A percentile compares a stretch with the other conserved stretches of the same genome.
phyloP scores from a whole-genome alignment of 2,888 invertebrate species.

The Tholera decimalis region DNA sequence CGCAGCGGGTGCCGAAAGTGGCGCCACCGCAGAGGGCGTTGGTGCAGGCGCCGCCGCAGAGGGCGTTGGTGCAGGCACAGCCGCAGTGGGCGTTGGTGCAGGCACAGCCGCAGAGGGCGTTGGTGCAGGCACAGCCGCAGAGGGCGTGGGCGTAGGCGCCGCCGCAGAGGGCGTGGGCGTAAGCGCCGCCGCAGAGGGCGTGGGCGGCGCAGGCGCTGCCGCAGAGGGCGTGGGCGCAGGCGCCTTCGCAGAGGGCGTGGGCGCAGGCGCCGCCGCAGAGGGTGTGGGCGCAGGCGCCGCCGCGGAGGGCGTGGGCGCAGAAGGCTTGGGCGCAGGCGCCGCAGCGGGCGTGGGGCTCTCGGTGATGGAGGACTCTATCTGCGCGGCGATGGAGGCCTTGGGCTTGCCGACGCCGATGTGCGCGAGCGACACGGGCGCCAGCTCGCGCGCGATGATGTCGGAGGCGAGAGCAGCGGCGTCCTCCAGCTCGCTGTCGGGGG shows the following conservation, averaged over 20 bases:
- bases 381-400: conserved; percentile 82
- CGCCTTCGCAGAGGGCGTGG: conserved; percentile 79
- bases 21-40: no score
- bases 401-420: conserved; percentile 86
- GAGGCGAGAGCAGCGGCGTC: conserved; percentile 88
- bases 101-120: no score
- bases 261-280: conserved; percentile 61
- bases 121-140: no score
- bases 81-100: no score
- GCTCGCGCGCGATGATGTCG: conserved; percentile 88
- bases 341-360: conserved; percentile 71
- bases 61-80: no score
- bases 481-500: conserved; percentile 89
- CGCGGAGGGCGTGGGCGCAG: conserved; percentile 45
- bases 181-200: no score
- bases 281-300: conserved; percentile 71
- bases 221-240: no score
- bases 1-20: no score
- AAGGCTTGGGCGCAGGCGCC: conserved; percentile 32
- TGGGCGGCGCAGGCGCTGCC: no score
- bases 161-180: no score
- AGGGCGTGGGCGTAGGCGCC: no score
- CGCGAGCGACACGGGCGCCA: conserved; percentile 88
- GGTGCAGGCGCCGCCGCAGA: no score
- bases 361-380: conserved; percentile 84